Evolutionary conservation across 2,888 invertebrate species (phyloP).

Genomic region (Orthosia gracilis): DNA sequence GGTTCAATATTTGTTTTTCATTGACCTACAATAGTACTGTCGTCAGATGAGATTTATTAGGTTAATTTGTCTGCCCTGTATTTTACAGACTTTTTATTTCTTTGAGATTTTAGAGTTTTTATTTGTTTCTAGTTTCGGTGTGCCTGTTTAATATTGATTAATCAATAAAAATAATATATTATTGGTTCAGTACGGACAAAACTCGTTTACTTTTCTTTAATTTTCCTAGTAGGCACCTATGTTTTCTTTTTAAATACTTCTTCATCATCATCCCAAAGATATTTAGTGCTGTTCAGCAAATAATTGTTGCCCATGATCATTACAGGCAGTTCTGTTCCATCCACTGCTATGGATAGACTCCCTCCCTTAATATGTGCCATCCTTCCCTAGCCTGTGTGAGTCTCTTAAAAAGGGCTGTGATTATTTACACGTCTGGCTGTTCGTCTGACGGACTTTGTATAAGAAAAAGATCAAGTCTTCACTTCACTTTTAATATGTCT

Average conservation of each 20-base stretch:
- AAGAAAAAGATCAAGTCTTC: no score
- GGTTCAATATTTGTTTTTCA: slow-evolving; percentile 2
- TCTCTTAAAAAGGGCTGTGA: no score
- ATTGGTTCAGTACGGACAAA: neutral
- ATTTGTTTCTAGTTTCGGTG: neutral
- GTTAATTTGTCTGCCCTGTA: neutral
- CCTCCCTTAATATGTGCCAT: neutral
- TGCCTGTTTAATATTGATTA: neutral
- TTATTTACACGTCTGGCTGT: no score
- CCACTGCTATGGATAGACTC: neutral
- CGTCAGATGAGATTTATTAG: neutral
- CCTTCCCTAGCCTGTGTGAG: no score
- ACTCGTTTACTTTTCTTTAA: no score
- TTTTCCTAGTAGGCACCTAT: neutral
- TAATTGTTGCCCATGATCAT: neutral
- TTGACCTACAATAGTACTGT: neutral
- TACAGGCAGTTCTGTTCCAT: neutral
- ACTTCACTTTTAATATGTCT: no score
- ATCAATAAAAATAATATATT: neutral
- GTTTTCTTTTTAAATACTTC: no score
- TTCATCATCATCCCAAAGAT: no score
- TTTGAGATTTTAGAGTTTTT: no score
- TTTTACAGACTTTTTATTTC: neutral
- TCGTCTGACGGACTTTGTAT: no score
- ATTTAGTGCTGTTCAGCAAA: neutral